Base-by-base conservation (phyloP, 2,888 invertebrate genomes). In the Leistus spinibarbis region DNA sequence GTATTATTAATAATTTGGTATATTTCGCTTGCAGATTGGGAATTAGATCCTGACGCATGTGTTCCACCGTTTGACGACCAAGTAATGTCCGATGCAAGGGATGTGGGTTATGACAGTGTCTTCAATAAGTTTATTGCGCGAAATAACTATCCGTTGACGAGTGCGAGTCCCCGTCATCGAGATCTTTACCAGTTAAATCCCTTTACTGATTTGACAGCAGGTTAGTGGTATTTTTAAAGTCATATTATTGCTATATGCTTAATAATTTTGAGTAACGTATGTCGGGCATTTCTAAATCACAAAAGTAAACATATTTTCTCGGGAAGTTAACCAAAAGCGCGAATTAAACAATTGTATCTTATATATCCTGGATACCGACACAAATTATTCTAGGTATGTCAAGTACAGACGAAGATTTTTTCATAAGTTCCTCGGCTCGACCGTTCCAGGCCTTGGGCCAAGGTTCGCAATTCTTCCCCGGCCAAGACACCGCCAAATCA, bases 381-480 rank as follows among this genome's bases (percentile, higher is more conserved):
- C 13, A 57, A 60, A 10, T 4, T 19, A 60, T 60, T 77, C 20
- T 83, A 89, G 89, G 87, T 80, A 87, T 88, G 82, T 86, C 80
- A 13, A 77, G 79, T 9, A 81, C 85, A 40, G 88, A 90, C 80
- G 92, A 92, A 78, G 93, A 93, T 80, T 93, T 93, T 85, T 93
- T 90, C 85, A 91, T 93, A 79, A 91, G 91, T 79, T 91, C 92
- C 76, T 92, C 92, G 40, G 89, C 91, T 77, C 89, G 90, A 72
- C 92, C 92, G n/a, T 93, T 93, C 85, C 91, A 92, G 83, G 83
- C 86, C 75, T 84, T 86, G 73, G 84, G 84, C 72, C 88, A 88
- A 78, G 87, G 87, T 80, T 91, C 91, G 82, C 92, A 92, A 85
- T 92, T 92, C 86, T 92, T 92, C 87, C 92, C 92, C 54, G 92